phyloP scores from a whole-genome alignment of 2,888 invertebrate species.

The Pristionchus mayeri region DNA sequence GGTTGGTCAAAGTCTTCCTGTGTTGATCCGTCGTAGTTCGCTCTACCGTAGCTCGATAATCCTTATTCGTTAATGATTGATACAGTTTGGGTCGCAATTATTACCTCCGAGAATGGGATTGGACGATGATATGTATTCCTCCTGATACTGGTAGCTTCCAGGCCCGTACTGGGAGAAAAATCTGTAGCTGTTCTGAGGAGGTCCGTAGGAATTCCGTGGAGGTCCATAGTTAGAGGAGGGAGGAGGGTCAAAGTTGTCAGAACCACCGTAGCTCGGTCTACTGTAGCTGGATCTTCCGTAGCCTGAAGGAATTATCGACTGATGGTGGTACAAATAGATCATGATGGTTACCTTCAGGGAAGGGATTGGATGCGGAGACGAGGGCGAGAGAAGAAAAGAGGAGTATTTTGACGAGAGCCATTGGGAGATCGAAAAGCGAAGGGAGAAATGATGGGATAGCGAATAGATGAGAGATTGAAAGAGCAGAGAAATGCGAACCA shows the following conservation, averaged over 20 bases:
- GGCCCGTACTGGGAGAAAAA: too few species aligned
- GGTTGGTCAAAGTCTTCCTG: too few species aligned
- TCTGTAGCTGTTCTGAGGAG: conserved; percentile 39
- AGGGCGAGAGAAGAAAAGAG: conserved; percentile 29
- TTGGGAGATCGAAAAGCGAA: conserved; percentile 22
- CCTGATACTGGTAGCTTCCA: too few species aligned
- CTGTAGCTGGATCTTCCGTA: conserved; percentile 22
- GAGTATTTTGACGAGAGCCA: conserved; percentile 28
- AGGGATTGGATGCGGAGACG: background rate
- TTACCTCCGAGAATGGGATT: too few species aligned
- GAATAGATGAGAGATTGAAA: conserved; percentile 1
- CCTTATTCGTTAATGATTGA: too few species aligned
- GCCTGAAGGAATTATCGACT: conserved; percentile 6
- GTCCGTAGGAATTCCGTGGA: background rate
- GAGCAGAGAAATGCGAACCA: background rate
- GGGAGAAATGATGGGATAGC: background rate
- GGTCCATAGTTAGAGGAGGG: background rate
- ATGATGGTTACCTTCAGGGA: conserved; percentile 11
- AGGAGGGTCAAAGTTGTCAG: conserved; percentile 29
- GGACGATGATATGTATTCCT: too few species aligned
- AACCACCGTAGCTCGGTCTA: conserved; percentile 20
- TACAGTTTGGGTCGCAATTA: too few species aligned
- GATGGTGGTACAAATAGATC: background rate
- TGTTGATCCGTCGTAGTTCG: too few species aligned
- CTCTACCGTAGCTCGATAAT: too few species aligned